A percentile compares a stretch with the other conserved stretches of the same genome.
Conservation (phyloP, 2,797 vertebrate genomes). For the Antennarius maculatus region DNA sequence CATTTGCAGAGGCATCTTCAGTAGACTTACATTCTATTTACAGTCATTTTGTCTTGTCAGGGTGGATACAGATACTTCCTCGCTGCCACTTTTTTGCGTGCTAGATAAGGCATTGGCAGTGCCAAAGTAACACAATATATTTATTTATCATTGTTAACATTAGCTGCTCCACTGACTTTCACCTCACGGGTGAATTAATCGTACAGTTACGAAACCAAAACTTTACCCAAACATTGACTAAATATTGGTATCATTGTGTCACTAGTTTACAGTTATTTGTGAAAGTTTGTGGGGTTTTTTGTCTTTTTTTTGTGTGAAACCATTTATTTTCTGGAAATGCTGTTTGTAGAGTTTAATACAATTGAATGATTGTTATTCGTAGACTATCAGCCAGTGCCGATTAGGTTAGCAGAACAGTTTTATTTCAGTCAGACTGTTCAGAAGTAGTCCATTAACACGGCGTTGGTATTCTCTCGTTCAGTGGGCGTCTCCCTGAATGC, state of each 20-base stretch:
- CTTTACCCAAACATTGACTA: too few relatives aligned
- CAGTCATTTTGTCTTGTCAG: conserved; percentile 43
- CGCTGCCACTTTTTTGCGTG: conserved; percentile 12
- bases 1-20: conserved; percentile 21
- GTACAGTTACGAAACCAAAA: too few relatives aligned
- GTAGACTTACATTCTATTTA: conserved; percentile 28
- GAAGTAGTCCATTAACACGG: background rate
- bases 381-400: background rate
- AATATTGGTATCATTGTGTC: too few relatives aligned
- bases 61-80: conserved; percentile 37
- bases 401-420: too few relatives aligned
- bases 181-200: background rate
- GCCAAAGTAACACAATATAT: conserved; percentile 7
- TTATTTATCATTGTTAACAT: conserved; percentile 3
- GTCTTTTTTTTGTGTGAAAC: too few relatives aligned
- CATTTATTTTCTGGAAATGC: too few relatives aligned
- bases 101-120: conserved; percentile 10
- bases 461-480: background rate
- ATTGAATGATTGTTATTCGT: background rate
- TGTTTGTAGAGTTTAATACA: too few relatives aligned
- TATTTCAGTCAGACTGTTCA: background rate
- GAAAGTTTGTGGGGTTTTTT: too few relatives aligned
- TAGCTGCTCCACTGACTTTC: background rate
- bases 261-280: too few relatives aligned
- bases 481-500: background rate